Evolutionary conservation across 1,140 invertebrate genomes (phyloP), one percentile per base, ranked within the genome.

Genomic region (Gonatopus flavifemur): DNA sequence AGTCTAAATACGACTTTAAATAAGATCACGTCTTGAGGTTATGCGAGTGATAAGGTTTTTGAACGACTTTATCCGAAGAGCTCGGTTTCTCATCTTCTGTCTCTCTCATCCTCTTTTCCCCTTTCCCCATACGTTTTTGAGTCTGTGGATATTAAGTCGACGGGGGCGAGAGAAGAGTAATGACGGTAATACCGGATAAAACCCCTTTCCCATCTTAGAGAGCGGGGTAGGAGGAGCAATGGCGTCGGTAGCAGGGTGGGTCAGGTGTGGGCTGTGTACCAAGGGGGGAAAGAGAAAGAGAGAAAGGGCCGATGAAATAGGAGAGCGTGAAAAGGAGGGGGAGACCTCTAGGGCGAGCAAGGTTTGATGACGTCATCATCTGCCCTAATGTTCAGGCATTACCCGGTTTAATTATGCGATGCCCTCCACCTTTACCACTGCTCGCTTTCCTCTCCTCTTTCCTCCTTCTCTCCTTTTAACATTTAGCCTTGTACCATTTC

Each of bases 361-460:
- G 37, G 44, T 67, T 64, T 66, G 62, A 67, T 59, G 62, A 67
- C 62, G 60, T 59, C 60, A 63, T 67, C 64, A 67, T 61, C 62
- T 62, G 55, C 60, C 56, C 57, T 65, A 67, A 67, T 65, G 60
- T 50, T 61, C 46, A 49, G 52, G 44, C 64, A 65, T 67, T 67
- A 67, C 57, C 42, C 43, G 40, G 59, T 67, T 67, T 65, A 67
- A 65, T 65, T 67, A 67, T 67, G 61, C 52, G 30, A 19, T 25
- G 32, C 51, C 39, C 40, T 19, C 38, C 37, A 28, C 45, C 54
- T 42, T 43, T 19, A n/a, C 21, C 30, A 32, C 45, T 31, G 31
- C 16, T 18, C 31, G 25, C n/a, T n/a, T 56, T 42, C 18, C 38
- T 33, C 20, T 44, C 24, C 16, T 32, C 32, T n/a, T n/a, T n/a